Conservation (phyloP, 2,888 invertebrate genomes). For the Molanna angustata region DNA sequence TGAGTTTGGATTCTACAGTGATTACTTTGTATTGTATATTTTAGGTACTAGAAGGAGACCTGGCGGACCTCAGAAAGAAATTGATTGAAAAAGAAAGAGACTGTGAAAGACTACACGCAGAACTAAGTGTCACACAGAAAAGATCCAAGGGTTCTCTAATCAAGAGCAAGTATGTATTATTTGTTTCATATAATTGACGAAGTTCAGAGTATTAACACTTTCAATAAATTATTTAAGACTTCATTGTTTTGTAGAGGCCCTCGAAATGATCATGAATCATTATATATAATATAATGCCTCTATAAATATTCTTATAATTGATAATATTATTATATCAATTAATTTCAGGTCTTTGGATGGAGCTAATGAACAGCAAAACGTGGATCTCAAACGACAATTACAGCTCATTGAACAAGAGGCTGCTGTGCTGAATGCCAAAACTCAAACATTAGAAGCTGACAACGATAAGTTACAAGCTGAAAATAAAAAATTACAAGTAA, state of each 20-base stretch:
- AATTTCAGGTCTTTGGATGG: conserved; percentile 56
- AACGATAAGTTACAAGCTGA: conserved; percentile 73
- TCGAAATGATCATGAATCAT: too few relatives aligned
- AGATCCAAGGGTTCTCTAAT: conserved; percentile 60
- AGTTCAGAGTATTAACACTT: too few relatives aligned
- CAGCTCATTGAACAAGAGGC: conserved; percentile 78
- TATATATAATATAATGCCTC: too few relatives aligned
- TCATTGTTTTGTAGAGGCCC: too few relatives aligned
- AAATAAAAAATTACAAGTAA: conserved; percentile 66
- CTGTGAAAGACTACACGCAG: conserved; percentile 72
- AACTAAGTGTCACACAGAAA: conserved; percentile 62
- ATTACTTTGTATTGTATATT: too few relatives aligned
- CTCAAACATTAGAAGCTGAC: conserved; percentile 67
- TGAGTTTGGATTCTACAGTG: too few relatives aligned
- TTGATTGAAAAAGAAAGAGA: conserved; percentile 80
- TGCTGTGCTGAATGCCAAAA: conserved; percentile 63
- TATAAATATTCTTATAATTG: too few relatives aligned
- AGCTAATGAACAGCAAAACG: conserved; percentile 56
- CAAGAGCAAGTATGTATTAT: conserved; percentile 62
- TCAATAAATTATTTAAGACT: too few relatives aligned
- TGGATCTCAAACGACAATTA: conserved; percentile 71
- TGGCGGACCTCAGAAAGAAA: conserved; percentile 69
- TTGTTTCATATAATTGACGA: too few relatives aligned
- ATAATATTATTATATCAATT: background rate
- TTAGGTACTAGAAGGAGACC: conserved; percentile 68